These are phyloP conservation scores for Nothocercus nigrocapillus DNA, from an alignment of 2,113 vertebrate species.

Conservation along the genomic window DNA sequence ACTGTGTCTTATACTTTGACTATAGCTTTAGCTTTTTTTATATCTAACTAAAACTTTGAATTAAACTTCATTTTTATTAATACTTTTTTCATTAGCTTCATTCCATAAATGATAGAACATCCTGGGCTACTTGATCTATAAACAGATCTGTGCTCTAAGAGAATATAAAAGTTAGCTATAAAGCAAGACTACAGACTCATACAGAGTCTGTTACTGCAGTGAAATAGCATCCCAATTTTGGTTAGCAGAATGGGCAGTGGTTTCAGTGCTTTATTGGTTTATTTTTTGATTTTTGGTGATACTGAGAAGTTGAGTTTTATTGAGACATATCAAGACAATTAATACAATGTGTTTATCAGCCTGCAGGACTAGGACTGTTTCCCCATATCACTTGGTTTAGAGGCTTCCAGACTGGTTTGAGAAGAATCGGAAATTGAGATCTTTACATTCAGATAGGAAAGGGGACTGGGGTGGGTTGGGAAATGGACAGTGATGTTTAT, in stretches of 20 bases:
- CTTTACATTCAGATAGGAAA: not conserved
- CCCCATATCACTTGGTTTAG: not conserved
- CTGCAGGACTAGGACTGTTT: not conserved
- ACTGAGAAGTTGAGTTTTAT: not conserved
- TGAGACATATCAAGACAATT: not conserved
- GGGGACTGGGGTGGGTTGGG: not conserved
- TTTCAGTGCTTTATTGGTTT: not conserved
- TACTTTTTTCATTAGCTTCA: not conserved
- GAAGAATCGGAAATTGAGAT: not conserved
- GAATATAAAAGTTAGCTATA: not conserved
- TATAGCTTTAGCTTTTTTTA: not conserved
- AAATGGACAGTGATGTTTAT: not conserved
- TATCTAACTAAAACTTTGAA: not conserved
- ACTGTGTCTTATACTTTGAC: not conserved
- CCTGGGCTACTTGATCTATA: not conserved
- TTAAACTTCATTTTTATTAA: not conserved
- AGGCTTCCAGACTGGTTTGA: not conserved
- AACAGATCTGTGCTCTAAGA: not conserved
- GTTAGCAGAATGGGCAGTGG: not conserved
- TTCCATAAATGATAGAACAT: not conserved
- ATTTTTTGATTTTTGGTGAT: not conserved
- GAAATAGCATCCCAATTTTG: not conserved
- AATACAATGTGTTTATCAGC: fast-evolving
- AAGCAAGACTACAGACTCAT: not conserved
- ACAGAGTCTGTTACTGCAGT: not conserved